Conservation (phyloP, 2,113 vertebrate genomes). For the Rhinoptilus africanus region DNA sequence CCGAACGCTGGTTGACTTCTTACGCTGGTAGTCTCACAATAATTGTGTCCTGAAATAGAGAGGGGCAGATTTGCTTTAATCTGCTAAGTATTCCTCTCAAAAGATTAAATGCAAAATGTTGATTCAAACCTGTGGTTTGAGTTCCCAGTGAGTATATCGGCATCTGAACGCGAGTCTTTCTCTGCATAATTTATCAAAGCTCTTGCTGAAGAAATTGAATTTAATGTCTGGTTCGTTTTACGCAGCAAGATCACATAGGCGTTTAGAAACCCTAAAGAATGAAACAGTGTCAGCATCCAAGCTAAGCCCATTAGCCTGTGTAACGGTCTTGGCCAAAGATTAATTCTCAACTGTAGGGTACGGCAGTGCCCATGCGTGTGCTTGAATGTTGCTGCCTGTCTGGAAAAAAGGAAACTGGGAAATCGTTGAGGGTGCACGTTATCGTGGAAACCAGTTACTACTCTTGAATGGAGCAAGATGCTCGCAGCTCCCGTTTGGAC, state of each 20-base stretch:
- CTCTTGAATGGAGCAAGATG: not conserved
- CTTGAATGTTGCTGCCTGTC: not conserved
- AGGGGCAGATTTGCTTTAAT: constrained; percentile 12
- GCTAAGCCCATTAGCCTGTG: not conserved
- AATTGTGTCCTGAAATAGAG: constrained; percentile 25
- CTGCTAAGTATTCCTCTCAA: constrained; percentile 14
- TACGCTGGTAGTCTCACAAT: not conserved
- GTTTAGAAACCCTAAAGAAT: not conserved
- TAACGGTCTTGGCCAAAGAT: not conserved
- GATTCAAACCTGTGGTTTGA: not conserved
- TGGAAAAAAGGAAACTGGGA: not conserved
- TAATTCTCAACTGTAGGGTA: not conserved
- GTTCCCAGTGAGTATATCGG: not conserved
- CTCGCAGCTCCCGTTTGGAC: not conserved
- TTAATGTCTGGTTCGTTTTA: not conserved
- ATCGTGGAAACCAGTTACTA: rapidly evolving
- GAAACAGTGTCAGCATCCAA: not conserved
- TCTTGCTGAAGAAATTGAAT: not conserved
- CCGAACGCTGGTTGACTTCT: not conserved
- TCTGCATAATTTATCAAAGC: constrained; percentile 32
- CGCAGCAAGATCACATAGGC: not conserved
- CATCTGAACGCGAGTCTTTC: not conserved
- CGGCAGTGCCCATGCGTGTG: rapidly evolving
- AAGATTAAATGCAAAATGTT: constrained; percentile 32
- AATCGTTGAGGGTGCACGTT: not conserved